A percentile compares a stretch with the other conserved stretches of the same genome.
phyloP scores from a whole-genome alignment of 2,113 vertebrate species.

The Chloropsis hardwickii region DNA sequence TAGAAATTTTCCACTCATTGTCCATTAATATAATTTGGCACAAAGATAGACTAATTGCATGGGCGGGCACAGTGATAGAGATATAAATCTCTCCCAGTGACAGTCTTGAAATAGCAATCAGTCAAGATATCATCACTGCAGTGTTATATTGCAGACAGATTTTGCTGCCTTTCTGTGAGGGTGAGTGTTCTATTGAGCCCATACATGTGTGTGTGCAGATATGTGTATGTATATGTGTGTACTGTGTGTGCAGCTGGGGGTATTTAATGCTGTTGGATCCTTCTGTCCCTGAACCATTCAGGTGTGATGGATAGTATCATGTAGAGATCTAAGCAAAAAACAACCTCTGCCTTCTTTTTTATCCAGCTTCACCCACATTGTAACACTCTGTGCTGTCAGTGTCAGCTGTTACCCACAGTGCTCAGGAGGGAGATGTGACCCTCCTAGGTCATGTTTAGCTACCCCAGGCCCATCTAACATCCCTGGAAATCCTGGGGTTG shows the following conservation, averaged over 20 bases:
- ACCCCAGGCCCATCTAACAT: not conserved
- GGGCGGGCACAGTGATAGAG: not conserved
- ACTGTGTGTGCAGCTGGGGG: not conserved
- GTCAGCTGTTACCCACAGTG: not conserved
- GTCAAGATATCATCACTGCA: not conserved
- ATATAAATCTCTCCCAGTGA: not conserved
- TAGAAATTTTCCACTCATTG: not conserved
- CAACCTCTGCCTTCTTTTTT: not conserved
- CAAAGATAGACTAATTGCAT: not conserved
- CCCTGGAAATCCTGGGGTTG: not conserved
- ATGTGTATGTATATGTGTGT: not conserved
- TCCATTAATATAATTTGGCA: not conserved
- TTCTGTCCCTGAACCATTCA: not conserved
- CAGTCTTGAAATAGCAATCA: slow-evolving; percentile 1
- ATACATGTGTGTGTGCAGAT: not conserved
- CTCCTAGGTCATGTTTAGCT: not conserved
- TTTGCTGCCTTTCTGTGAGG: not conserved
- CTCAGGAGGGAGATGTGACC: not conserved
- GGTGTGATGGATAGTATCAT: not conserved
- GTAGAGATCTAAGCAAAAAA: not conserved
- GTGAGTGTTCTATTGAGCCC: not conserved
- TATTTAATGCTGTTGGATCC: not conserved
- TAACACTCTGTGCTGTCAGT: rapidly evolving
- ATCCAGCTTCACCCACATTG: not conserved
- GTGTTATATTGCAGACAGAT: not conserved